These are phyloP conservation scores for Conchocele bisecta DNA, from an alignment of 2,888 invertebrate genomes.

Conservation along the genomic window DNA sequence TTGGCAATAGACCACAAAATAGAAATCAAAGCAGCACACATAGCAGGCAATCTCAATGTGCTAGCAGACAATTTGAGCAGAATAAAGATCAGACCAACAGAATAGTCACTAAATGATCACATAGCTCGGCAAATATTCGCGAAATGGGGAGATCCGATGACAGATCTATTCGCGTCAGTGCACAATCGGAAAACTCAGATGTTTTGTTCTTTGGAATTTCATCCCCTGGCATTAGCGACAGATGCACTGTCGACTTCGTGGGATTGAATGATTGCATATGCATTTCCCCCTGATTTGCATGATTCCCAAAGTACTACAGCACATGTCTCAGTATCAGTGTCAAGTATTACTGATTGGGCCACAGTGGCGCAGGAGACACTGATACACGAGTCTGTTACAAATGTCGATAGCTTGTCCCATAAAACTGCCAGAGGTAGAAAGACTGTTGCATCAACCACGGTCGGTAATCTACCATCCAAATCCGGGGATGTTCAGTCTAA, in stretches of 20 bases:
- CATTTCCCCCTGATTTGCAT: constrained; percentile 42
- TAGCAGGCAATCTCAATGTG: constrained; percentile 11
- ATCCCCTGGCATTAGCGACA: constrained; percentile 26
- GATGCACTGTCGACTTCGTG: constrained; percentile 48
- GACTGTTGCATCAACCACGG: constrained; percentile 39
- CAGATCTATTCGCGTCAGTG: constrained; percentile 39
- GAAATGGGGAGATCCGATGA: neutral
- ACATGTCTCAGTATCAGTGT: constrained; percentile 12
- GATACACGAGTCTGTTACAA: constrained; percentile 32
- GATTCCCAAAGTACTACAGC: constrained; percentile 38
- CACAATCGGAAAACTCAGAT: constrained; percentile 25
- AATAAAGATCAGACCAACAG: constrained; percentile 6
- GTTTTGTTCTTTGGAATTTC: constrained; percentile 36
- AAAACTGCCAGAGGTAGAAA: constrained; percentile 17
- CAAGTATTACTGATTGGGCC: constrained; percentile 39
- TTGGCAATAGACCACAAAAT: constrained; percentile 4
- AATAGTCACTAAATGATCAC: constrained; percentile 23
- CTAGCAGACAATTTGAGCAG: constrained; percentile 28
- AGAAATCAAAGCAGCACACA: constrained; percentile 29
- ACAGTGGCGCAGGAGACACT: constrained; percentile 31
- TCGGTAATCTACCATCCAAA: constrained; percentile 39
- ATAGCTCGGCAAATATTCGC: constrained; percentile 21
- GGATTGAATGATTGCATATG: constrained; percentile 45
- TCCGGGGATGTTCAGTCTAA: constrained; percentile 37
- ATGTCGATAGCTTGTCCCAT: constrained; percentile 26